Evolutionary conservation across 2,888 invertebrate species (phyloP), one percentile per base, ranked within the genome.

Genomic region (Drosophila hamatofila): DNA sequence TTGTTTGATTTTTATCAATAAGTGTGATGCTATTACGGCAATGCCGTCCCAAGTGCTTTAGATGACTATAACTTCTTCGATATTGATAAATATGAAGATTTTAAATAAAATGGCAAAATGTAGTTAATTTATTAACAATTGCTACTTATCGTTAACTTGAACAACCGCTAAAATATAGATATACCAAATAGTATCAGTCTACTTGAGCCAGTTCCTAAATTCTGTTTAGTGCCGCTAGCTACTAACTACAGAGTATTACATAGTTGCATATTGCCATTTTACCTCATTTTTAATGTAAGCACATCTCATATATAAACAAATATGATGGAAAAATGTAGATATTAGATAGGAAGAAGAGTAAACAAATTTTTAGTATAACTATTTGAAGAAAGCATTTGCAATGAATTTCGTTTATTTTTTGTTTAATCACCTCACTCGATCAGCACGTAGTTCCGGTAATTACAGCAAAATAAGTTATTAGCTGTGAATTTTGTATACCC

Each of bases 361-460:
- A 27, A n/a, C 27, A 18, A n/a, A 12, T 35, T 12, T n/a, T 18
- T 3, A 35, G 12, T 30, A 21, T 23, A 41, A 5, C 11, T 16
- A 14, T 16, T 18, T 7, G 18, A 4, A 14, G 12, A 14, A 39
- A 60, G 18, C 23, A 5, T 25, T 35, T 61, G 42, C 42, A 6
- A 25, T 35, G 27, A 37, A 35, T 44, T 62, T 27, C 16, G 6
- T 11, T 21, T 30, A 25, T 42, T 60, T 41, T 41, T 18, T 14
- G 3, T 61, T 25, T 21, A 23, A 46, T n/a, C 46, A 30, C 23
- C 9, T 14, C 7, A 2, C 3, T 6, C 25, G 2, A 61, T 37
- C n/a, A 35, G 44, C 44, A 46, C 57, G 58, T 55, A 39, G 39
- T 0, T 25, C 14, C 14, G 58, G 11, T 49, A 51, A 60, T 39